Conservation (phyloP, 35 echinoderm and acorn worm genomes). For the Ophiothrix spiculata region DNA sequence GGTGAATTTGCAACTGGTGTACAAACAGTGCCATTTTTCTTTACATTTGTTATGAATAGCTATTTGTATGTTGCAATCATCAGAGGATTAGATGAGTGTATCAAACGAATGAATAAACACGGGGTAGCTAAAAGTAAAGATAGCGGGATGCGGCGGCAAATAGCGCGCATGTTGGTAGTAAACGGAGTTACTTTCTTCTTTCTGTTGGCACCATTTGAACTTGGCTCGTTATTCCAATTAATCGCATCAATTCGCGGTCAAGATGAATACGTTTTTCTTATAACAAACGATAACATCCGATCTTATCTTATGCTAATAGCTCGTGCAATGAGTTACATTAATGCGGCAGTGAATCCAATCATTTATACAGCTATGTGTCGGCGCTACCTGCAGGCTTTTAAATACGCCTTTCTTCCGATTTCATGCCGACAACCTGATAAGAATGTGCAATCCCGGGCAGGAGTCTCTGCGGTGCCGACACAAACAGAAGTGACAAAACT, state of each 20-base stretch:
- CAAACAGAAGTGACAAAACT: too few relatives aligned
- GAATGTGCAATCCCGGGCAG: too few relatives aligned
- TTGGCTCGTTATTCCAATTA: slow-evolving; percentile 56
- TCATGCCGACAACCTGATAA: too few relatives aligned
- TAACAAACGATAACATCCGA: too few relatives aligned
- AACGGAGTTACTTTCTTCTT: slow-evolving; percentile 84
- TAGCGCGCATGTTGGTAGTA: slow-evolving; percentile 83
- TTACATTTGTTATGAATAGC: slow-evolving; percentile 52
- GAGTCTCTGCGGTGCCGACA: too few relatives aligned
- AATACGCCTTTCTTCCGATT: too few relatives aligned
- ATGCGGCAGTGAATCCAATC: too few relatives aligned
- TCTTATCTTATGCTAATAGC: too few relatives aligned
- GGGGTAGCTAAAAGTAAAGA: slow-evolving; percentile 52
- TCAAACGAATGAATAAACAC: slow-evolving; percentile 50
- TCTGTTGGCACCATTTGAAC: slow-evolving; percentile 81
- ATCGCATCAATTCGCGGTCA: slow-evolving; percentile 26
- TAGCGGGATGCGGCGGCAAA: slow-evolving; percentile 61
- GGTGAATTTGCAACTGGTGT: slow-evolving; percentile 28
- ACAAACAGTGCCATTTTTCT: slow-evolving; percentile 75
- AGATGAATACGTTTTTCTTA: background rate
- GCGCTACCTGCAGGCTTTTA: too few relatives aligned
- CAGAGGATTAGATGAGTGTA: slow-evolving; percentile 53
- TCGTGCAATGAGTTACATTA: too few relatives aligned
- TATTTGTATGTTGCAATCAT: slow-evolving; percentile 65
- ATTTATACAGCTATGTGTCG: too few relatives aligned